These are phyloP conservation scores for Ladona fulva DNA, from an alignment of 1,140 invertebrate species.

Conservation along the genomic window DNA sequence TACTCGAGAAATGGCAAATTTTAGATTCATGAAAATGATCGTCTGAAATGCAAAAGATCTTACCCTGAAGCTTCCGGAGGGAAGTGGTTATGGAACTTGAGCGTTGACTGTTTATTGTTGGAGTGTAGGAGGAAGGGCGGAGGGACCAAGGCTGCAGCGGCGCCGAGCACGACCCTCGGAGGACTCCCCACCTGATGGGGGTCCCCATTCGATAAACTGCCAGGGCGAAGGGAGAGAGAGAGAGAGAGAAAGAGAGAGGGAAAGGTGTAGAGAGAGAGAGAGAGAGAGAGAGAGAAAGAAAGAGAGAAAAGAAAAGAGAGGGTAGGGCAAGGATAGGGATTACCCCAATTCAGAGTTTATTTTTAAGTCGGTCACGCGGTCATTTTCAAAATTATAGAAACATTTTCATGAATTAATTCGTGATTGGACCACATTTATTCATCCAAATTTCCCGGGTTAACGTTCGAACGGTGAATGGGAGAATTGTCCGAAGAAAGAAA, in stretches of 20 bases:
- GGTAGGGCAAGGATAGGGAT: background rate
- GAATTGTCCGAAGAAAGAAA: no score
- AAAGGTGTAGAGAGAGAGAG: constrained; percentile 13
- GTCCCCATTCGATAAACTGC: constrained; percentile 45
- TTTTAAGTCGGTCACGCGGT: constrained; percentile 32
- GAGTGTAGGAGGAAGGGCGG: constrained; percentile 64
- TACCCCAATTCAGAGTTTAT: constrained; percentile 1
- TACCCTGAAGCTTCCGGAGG: constrained; percentile 71
- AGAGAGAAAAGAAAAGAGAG: background rate
- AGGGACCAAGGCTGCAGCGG: constrained; percentile 33
- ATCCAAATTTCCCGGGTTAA: no score
- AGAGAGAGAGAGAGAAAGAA: constrained; percentile 13
- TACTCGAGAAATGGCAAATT: no score
- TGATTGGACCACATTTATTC: no score
- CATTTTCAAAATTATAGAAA: no score
- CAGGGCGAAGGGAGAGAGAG: constrained; percentile 17
- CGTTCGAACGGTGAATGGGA: no score
- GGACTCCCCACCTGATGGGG: background rate
- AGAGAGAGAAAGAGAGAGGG: background rate
- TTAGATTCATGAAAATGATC: background rate
- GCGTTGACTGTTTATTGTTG: constrained; percentile 41
- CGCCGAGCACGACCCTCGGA: constrained; percentile 13
- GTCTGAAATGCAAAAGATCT: constrained; percentile 31
- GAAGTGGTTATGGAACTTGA: constrained; percentile 87
- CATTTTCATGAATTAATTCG: no score